Evolutionary conservation across 2,888 invertebrate genomes (phyloP).

Genomic region (Drosophila recens): DNA sequence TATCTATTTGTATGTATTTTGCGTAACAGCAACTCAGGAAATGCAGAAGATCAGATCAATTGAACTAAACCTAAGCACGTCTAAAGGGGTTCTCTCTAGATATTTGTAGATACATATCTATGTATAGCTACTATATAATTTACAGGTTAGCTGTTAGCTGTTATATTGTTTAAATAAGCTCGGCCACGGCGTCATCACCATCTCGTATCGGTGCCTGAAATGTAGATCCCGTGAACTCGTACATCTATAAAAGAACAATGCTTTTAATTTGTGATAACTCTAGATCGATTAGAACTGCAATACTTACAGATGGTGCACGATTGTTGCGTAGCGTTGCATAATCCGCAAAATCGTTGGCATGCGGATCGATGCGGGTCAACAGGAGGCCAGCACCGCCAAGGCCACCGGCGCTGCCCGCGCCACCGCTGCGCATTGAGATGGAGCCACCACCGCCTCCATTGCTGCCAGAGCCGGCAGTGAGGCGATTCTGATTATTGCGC

Average conservation of each 20-base stretch:
- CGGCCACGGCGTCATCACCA: slow-evolving; percentile 85
- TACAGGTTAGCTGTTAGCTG: slow-evolving; percentile 54
- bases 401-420: slow-evolving; percentile 61
- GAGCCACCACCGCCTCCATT: slow-evolving; percentile 63
- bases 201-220: slow-evolving; percentile 89
- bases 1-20: slow-evolving; percentile 30
- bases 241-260: slow-evolving; percentile 70
- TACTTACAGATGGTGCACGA: slow-evolving; percentile 84
- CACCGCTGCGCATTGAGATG: slow-evolving; percentile 69
- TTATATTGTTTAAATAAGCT: slow-evolving; percentile 81
- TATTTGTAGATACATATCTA: slow-evolving; percentile 37
- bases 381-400: slow-evolving; percentile 63
- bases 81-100: slow-evolving; percentile 26
- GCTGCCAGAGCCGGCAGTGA: slow-evolving; percentile 56
- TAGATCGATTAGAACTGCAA: fast-evolving
- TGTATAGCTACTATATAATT: slow-evolving; percentile 65
- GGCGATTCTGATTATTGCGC: slow-evolving; percentile 77
- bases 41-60: slow-evolving; percentile 62
- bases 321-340: slow-evolving; percentile 85
- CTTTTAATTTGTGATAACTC: neutral
- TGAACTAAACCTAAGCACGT: slow-evolving; percentile 48
- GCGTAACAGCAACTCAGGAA: slow-evolving; percentile 46
- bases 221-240: slow-evolving; percentile 88
- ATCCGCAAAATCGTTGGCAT: slow-evolving; percentile 84
- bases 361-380: slow-evolving; percentile 75